Percentiles rank a stretch among this genome's conserved stretches.
Conservation (phyloP, 2,113 vertebrate genomes). For the Burhinus bistriatus region DNA sequence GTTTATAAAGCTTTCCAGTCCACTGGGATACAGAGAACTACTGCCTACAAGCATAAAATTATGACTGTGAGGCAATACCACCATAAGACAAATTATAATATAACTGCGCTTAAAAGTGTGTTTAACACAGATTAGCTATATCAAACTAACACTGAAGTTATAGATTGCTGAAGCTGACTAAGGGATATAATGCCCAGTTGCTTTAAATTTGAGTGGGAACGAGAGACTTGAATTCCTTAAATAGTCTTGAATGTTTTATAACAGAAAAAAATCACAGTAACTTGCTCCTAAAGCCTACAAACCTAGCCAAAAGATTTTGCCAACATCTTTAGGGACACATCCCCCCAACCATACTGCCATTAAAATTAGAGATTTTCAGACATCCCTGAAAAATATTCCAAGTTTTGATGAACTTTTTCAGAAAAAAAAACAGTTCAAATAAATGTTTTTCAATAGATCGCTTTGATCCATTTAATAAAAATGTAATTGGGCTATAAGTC, state of each 20-base stretch:
- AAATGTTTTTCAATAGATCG: background rate
- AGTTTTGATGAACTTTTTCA: background rate
- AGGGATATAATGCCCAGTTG: background rate
- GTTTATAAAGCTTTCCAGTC: background rate
- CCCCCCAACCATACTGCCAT: background rate
- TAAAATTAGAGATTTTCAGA: background rate
- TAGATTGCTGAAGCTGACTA: background rate
- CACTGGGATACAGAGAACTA: background rate
- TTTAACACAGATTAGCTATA: slow-evolving; percentile 1
- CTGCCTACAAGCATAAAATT: background rate
- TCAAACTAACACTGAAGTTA: background rate
- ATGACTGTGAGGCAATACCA: background rate
- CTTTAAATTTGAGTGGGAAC: background rate
- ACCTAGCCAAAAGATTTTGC: background rate
- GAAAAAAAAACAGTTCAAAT: background rate
- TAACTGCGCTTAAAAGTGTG: background rate
- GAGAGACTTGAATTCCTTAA: background rate
- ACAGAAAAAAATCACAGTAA: background rate
- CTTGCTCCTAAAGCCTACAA: background rate
- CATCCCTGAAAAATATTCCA: background rate
- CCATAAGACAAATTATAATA: background rate
- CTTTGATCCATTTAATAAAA: background rate
- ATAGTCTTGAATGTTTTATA: background rate
- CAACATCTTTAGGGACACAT: background rate
- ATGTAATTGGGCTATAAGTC: background rate